phyloP scores from a whole-genome alignment of 2,797 vertebrate genomes.

The Anableps anableps region DNA sequence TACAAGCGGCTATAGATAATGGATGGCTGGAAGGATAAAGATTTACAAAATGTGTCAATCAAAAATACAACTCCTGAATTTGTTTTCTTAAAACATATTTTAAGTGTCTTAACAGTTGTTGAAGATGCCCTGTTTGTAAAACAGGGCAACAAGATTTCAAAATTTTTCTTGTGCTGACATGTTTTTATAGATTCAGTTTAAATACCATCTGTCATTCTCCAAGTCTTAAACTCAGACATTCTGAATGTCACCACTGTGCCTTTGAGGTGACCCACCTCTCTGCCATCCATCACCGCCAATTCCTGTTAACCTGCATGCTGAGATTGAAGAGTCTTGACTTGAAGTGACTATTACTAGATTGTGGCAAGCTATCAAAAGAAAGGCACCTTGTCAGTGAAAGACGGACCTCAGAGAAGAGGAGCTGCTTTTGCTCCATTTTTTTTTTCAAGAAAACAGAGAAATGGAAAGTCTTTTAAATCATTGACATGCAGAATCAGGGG shows the following conservation, averaged over 20 bases:
- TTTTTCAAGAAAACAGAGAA: slow-evolving; percentile 9
- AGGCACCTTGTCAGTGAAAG: slow-evolving; percentile 15
- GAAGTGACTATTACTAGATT: slow-evolving; percentile 50
- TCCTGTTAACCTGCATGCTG: slow-evolving; percentile 38
- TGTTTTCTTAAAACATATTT: slow-evolving; percentile 14
- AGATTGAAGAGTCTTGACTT: slow-evolving; percentile 42
- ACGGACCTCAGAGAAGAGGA: slow-evolving; percentile 26
- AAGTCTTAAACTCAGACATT: slow-evolving; percentile 55
- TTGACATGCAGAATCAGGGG: slow-evolving; percentile 27
- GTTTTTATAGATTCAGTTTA: slow-evolving; percentile 68
- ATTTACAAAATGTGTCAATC: neutral
- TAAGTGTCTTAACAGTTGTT: slow-evolving; percentile 7
- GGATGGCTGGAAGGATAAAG: neutral
- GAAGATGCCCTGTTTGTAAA: slow-evolving; percentile 35
- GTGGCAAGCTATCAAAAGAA: slow-evolving; percentile 32
- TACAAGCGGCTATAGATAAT: no score
- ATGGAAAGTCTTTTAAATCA: neutral
- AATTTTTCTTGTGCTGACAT: slow-evolving; percentile 53
- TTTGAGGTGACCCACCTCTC: slow-evolving; percentile 69
- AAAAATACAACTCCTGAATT: neutral
- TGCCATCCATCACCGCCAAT: slow-evolving; percentile 74
- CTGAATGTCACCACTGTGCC: slow-evolving; percentile 69
- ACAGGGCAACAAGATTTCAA: slow-evolving; percentile 37
- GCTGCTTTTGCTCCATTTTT: neutral
- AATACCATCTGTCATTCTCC: slow-evolving; percentile 74